A percentile compares a stretch with the other conserved stretches of the same genome.
These are phyloP conservation scores for Acleris cristana DNA, from an alignment of 2,888 invertebrate genomes.

Conservation along the genomic window DNA sequence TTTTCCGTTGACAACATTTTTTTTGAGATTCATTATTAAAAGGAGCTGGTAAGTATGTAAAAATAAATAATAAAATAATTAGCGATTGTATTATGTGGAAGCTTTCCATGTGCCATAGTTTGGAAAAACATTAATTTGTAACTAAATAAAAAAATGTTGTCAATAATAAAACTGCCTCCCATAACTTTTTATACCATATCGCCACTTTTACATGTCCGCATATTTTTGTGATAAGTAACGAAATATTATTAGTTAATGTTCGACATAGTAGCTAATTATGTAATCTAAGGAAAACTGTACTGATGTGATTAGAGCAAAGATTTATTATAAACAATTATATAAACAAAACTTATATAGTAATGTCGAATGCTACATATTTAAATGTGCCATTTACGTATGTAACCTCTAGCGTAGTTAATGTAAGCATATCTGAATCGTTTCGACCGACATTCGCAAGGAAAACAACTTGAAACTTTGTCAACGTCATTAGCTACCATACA, in stretches of 20 bases:
- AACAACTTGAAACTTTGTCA: conserved; percentile 10
- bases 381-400: conserved; percentile 70
- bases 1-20: not conserved
- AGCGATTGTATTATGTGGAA: no score
- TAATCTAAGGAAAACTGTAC: conserved; percentile 71
- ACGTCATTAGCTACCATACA: not conserved
- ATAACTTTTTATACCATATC: not conserved
- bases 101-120: no score
- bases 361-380: conserved; percentile 72
- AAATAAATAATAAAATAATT: no score
- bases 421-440: conserved; percentile 58
- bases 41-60: not conserved
- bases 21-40: not conserved
- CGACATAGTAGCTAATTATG: conserved; percentile 53
- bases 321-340: conserved; percentile 54
- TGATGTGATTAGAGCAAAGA: conserved; percentile 79
- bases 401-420: conserved; percentile 47
- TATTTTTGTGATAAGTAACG: conserved; percentile 33
- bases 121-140: not conserved
- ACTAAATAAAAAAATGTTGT: not conserved
- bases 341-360: conserved; percentile 35
- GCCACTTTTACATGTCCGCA: conserved; percentile 17
- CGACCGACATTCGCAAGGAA: conserved; percentile 22
- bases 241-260: conserved; percentile 33
- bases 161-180: not conserved